phyloP scores from a whole-genome alignment of 2,888 invertebrate species.

The Mythimna albipuncta region DNA sequence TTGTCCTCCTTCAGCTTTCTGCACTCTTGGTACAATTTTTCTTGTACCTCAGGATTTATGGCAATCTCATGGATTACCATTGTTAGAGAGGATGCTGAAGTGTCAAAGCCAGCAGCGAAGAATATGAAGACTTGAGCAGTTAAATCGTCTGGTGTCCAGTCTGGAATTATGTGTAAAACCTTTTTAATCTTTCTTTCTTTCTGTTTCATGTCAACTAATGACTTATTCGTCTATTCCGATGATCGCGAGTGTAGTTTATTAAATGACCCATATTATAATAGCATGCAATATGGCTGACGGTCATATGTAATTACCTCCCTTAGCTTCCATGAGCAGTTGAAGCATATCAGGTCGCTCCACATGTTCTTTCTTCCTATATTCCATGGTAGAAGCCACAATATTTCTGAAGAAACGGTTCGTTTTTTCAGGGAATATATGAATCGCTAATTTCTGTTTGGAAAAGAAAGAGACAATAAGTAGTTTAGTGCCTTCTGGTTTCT shows the following conservation, averaged over 20 bases:
- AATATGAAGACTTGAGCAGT: conserved; percentile 86
- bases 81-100: conserved; percentile 78
- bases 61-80: conserved; percentile 84
- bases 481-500: background rate
- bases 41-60: conserved; percentile 82
- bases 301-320: conserved; percentile 72
- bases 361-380: conserved; percentile 82
- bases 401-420: conserved; percentile 72
- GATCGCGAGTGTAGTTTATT: background rate
- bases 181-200: too few relatives aligned
- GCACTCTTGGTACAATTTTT: conserved; percentile 81
- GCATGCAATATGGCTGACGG: too few relatives aligned
- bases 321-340: conserved; percentile 88
- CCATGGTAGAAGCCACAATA: conserved; percentile 78
- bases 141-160: conserved; percentile 82
- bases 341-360: conserved; percentile 91
- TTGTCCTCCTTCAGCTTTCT: conserved; percentile 70
- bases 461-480: background rate
- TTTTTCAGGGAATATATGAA: conserved; percentile 68
- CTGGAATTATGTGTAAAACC: conserved; percentile 62
- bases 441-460: conserved; percentile 70
- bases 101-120: conserved; percentile 87
- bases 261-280: background rate
- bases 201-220: too few relatives aligned
- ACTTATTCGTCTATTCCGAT: background rate